Evolutionary conservation across 2,113 vertebrate species (phyloP), one percentile per base, ranked within the genome.

Genomic region (Spea multiplicata): DNA sequence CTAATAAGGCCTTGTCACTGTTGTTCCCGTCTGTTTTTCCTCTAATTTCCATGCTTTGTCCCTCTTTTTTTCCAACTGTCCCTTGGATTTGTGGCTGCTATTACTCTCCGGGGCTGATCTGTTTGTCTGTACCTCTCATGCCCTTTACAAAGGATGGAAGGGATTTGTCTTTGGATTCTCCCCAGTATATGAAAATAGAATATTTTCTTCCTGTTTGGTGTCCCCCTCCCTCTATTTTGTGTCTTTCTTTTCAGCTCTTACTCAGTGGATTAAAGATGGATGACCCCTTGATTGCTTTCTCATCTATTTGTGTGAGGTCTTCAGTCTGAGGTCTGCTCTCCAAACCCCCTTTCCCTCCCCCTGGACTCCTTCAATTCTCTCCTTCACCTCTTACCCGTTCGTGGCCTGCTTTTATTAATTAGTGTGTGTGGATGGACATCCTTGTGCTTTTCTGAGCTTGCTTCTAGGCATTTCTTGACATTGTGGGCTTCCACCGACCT

Each of bases 161-260:
- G 77, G 64, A 12, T 59, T 9, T 78, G 62, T 68, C 49, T 80
- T 49, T 59, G 49, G 46, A 68, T 68, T 71, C 17, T 66, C 53
- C 70, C 44, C 12, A 12, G 52, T 55, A 53, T 12, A 50, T 61
- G 48, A 6, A 52, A 10, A 61, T 30, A 64, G 57, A 53, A 65
- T 50, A 67, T 73, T 67, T 48, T 79, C 48, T 79, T 46, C 71
- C 45, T 80, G 66, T 75, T 69, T 75, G 55, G 47, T 69, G 59
- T 81, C 66, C 84, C 57, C 84, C 76, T 85, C 68, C 81, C 75
- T 86, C 12, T 76, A 4, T 81, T 87, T 84, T 87, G 84, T 90
- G 86, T 88, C 86, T 91, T 90, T 90, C 87, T 89, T 88, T 90
- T 89, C 88, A 90, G 88, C 79, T 74, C 83, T 87, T 75, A 85